Evolutionary conservation across 1,140 invertebrate species (phyloP).

Genomic region (Drosophila azteca): DNA sequence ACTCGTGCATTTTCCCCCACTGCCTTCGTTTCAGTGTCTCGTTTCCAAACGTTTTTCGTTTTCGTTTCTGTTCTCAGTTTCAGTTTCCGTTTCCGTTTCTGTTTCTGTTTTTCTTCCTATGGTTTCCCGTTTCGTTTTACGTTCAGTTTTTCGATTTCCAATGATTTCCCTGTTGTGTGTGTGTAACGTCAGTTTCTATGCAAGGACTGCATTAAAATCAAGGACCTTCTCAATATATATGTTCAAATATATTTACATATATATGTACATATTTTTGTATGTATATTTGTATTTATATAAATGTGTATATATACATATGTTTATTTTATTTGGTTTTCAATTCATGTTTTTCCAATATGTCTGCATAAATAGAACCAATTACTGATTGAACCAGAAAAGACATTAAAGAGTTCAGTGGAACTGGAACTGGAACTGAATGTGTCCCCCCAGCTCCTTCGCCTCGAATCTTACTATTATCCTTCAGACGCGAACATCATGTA

Average conservation of each 20-base stretch:
- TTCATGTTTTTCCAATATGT: conserved; percentile 43
- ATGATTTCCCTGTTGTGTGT: conserved; percentile 46
- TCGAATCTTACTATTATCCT: too few species aligned
- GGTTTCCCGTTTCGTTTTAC: conserved; percentile 3
- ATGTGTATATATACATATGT: conserved; percentile 14
- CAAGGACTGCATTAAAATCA: conserved; percentile 49
- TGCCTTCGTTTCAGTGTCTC: conserved; percentile 42
- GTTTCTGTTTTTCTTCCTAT: conserved; percentile 15
- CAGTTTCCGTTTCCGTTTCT: conserved; percentile 6
- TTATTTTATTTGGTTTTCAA: conserved; percentile 42
- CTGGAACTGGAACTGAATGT: conserved; percentile 1
- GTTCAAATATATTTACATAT: not conserved
- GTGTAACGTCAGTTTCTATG: conserved; percentile 28
- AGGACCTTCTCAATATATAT: conserved; percentile 60
- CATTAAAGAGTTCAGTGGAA: conserved; percentile 7
- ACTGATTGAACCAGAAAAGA: conserved; percentile 14
- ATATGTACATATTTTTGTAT: conserved; percentile 18
- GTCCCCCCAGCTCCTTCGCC: too few species aligned
- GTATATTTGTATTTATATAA: not conserved
- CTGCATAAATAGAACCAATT: conserved; percentile 15
- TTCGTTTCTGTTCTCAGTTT: conserved; percentile 7
- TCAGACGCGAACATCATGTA: too few species aligned
- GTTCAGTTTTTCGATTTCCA: conserved; percentile 17
- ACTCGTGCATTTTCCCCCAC: conserved; percentile 32
- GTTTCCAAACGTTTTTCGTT: conserved; percentile 28